A percentile compares a stretch with the other conserved stretches of the same genome.
Conservation (phyloP, 2,113 vertebrate genomes). For the Chionodraco myersi region DNA sequence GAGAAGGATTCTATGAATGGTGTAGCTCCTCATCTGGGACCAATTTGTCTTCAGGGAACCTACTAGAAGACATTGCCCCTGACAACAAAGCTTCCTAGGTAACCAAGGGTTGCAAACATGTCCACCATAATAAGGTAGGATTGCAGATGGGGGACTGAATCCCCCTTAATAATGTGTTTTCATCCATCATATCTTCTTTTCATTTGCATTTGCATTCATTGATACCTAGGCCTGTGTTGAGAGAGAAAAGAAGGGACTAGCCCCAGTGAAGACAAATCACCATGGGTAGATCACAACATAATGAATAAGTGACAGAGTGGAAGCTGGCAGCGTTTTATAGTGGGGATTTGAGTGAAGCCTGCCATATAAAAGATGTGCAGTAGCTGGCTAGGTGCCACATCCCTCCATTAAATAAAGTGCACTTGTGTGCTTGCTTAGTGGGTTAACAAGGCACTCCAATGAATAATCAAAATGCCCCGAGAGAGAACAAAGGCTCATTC, state of each 20-base stretch:
- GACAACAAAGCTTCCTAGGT: neutral
- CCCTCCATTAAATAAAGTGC: constrained; percentile 79
- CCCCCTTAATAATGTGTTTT: constrained; percentile 23
- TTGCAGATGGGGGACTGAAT: constrained; percentile 6
- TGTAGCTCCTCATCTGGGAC: neutral
- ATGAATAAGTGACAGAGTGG: constrained; percentile 40
- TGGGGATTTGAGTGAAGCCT: constrained; percentile 63
- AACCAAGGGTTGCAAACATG: constrained; percentile 9
- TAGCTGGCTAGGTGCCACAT: constrained; percentile 66
- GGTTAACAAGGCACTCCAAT: constrained; percentile 70
- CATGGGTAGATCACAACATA: constrained; percentile 54
- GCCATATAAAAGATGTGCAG: constrained; percentile 52
- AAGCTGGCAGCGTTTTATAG: constrained; percentile 49
- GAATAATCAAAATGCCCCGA: constrained; percentile 45
- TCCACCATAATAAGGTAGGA: constrained; percentile 4
- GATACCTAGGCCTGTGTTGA: constrained; percentile 2
- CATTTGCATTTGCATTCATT: constrained; percentile 46
- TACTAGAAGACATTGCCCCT: constrained; percentile 4
- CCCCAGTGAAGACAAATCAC: constrained; percentile 13
- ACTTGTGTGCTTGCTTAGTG: constrained; percentile 64
- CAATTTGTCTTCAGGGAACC: constrained; percentile 18
- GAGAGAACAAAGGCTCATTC: constrained; percentile 63
- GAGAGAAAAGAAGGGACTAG: constrained; percentile 14
- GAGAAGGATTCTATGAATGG: constrained; percentile 14
- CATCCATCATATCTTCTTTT: constrained; percentile 25